Base-by-base conservation (phyloP, 2,113 vertebrate genomes). In the Syngnathoides biaculeatus region DNA sequence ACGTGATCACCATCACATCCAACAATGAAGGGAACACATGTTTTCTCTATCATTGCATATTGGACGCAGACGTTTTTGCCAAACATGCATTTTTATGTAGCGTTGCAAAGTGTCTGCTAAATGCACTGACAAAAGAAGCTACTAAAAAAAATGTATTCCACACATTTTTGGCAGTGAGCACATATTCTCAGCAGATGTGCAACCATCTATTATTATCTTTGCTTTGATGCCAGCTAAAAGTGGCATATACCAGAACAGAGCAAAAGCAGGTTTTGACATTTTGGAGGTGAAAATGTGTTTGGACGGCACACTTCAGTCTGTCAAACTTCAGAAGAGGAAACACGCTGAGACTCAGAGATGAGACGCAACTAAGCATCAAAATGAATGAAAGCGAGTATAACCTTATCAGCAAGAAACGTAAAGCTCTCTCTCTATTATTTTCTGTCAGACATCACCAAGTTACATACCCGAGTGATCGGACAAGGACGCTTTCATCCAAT, bases 231-330 rank as follows among this genome's bases (percentile, higher is more conserved):
- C 30, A 74, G 12, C 56, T 76, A 59, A 50, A 64, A 65, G 65
- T 69, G 50, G 65, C 78, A 68, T 52, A 65, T 63, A 67, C n/a
- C 12, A 38, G 64, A 45, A 74, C 63, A 52, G 38, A 52, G 67
- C 66, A 65, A 71, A 35, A 15, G 62, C 58, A 43, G 13, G 73
- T 69, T 79, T 66, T 72, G 56, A 69, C 65, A 69, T 79, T 76
- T 80, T 84, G 72, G 86, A 89, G 76, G 83, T 83, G 77, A 84
- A 84, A 85, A 86, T 84, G 65, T 85, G 86, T 48, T 58, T 83
- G 69, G 7, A 68, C 79, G 75, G 9, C 87, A 75, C 84, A 75
- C 80, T 74, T 48, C 7, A 71, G 75, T 73, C 71, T 71, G 64
- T 70, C 42, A 65, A 48, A 64, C 73, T 67, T 55, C 64, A 45